These are phyloP conservation scores for Cephus pygmeus DNA, from an alignment of 2,888 invertebrate genomes.

Conservation along the genomic window DNA sequence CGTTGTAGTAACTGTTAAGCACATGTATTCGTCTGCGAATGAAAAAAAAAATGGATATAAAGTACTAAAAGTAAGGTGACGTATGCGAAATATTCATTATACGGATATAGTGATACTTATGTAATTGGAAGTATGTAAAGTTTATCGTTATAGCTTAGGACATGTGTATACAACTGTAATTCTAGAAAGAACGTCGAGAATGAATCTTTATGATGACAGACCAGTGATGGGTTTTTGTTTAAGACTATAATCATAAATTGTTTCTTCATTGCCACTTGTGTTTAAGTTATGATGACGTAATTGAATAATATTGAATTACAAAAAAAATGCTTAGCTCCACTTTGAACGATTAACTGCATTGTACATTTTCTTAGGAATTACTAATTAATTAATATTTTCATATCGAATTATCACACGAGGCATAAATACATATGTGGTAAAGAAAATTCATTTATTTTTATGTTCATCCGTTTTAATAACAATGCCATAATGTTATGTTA, in stretches of 20 bases:
- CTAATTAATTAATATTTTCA: background rate
- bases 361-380: background rate
- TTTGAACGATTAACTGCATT: background rate
- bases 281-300: background rate
- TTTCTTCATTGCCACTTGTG: background rate
- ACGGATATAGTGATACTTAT: conserved; percentile 8
- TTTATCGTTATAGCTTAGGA: conserved; percentile 13
- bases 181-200: conserved; percentile 11
- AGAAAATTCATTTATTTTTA: background rate
- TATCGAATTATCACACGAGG: background rate
- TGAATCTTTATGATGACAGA: conserved; percentile 14
- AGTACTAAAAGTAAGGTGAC: background rate
- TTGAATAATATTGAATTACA: background rate
- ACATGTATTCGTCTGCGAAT: conserved; percentile 10
- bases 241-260: background rate
- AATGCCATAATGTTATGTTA: background rate
- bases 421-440: background rate
- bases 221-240: background rate
- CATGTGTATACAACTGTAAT: conserved; percentile 18
- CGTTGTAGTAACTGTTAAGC: conserved; percentile 6
- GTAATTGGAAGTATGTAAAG: conserved; percentile 18
- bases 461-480: background rate
- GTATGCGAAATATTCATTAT: background rate
- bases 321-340: background rate
- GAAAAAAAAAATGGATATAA: background rate